phyloP scores from a whole-genome alignment of 2,797 vertebrate species.

The Capromys pilorides region DNA sequence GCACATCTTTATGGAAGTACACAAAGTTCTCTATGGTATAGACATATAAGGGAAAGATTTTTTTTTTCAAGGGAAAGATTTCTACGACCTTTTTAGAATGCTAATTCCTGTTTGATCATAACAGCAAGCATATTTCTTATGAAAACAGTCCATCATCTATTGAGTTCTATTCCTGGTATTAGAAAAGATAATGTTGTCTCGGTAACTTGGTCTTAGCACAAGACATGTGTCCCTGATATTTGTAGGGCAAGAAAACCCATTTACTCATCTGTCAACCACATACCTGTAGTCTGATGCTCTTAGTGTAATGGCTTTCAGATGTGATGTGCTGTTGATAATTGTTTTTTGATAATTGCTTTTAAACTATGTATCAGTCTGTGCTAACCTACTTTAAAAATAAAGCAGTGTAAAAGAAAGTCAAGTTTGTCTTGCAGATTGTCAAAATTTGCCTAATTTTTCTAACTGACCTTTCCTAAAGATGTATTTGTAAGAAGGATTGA shows the following conservation, averaged over 20 bases:
- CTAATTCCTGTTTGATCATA: not conserved
- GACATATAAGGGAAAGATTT: not conserved
- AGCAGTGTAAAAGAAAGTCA: slow-evolving; percentile 37
- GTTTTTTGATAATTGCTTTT: not conserved
- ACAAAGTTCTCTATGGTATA: not conserved
- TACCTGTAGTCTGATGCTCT: not conserved
- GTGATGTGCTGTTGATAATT: not conserved
- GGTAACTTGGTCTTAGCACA: not conserved
- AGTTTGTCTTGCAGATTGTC: not conserved
- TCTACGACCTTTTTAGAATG: not conserved
- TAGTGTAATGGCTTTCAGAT: slow-evolving; percentile 28
- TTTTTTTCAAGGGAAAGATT: not conserved
- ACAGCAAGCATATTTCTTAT: slow-evolving; percentile 14
- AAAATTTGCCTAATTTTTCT: not conserved
- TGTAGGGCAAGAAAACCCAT: not conserved
- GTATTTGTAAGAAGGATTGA: not conserved
- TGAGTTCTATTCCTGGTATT: slow-evolving; percentile 1
- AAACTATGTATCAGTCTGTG: not conserved
- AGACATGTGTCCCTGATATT: not conserved
- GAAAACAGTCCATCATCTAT: not conserved
- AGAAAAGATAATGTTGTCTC: not conserved
- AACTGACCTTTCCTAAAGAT: slow-evolving; percentile 5
- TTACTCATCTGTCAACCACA: not conserved
- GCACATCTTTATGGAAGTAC: not conserved
- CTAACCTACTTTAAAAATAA: slow-evolving; percentile 55